A percentile compares a stretch with the other conserved stretches of the same genome.
These are phyloP conservation scores for Molossus molossus DNA, from an alignment of 2,797 vertebrate species.

Conservation along the genomic window DNA sequence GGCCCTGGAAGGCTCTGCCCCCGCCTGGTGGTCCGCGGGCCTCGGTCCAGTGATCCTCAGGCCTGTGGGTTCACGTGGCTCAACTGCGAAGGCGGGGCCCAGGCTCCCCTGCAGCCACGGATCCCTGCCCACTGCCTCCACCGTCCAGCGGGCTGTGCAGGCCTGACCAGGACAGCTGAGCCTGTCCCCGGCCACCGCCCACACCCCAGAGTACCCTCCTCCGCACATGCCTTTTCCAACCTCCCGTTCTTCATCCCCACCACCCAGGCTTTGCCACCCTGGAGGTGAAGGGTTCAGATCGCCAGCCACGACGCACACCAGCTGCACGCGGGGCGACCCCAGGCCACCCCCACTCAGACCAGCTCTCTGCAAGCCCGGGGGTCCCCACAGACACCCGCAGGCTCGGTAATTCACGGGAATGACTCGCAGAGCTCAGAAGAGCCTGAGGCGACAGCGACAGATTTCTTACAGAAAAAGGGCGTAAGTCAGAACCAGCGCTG, in stretches of 20 bases:
- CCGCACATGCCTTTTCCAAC: neutral
- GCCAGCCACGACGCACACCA: neutral
- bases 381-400: neutral
- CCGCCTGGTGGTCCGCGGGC: no score
- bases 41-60: fast-evolving
- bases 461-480: neutral
- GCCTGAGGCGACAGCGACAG: fast-evolving
- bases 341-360: neutral
- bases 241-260: neutral
- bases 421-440: neutral
- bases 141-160: fast-evolving
- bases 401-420: fast-evolving
- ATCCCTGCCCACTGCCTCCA: neutral
- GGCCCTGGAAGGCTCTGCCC: neutral
- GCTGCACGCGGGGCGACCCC: neutral
- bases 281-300: fast-evolving
- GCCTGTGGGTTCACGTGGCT: neutral
- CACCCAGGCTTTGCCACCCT: neutral
- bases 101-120: neutral
- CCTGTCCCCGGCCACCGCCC: neutral
- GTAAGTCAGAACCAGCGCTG: neutral
- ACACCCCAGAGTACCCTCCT: fast-evolving
- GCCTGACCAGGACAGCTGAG: neutral
- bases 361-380: no score
- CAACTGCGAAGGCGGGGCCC: no score